Percentiles rank a stretch among this genome's conserved stretches.
Conservation (phyloP, 1,140 invertebrate genomes). For the Venturia canescens region DNA sequence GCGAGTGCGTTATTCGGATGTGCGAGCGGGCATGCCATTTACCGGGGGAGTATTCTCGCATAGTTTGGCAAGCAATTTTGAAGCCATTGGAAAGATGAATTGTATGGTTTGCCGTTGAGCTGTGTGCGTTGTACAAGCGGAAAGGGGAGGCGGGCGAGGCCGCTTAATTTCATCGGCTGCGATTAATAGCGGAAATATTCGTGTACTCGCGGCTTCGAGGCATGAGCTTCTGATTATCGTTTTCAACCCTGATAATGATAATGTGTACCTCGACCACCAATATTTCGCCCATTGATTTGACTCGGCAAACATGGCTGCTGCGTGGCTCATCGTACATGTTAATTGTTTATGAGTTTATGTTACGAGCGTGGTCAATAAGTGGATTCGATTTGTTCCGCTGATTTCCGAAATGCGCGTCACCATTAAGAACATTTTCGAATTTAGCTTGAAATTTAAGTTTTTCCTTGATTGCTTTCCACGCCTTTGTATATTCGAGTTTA, state of each 20-base stretch:
- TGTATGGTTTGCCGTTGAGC: background rate
- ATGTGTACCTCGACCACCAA: background rate
- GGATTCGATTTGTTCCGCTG: background rate
- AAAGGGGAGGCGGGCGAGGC: background rate
- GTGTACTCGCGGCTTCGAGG: background rate
- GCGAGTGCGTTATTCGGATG: background rate
- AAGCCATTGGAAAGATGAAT: background rate
- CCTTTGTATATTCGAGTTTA: too few relatives aligned
- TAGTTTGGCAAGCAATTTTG: background rate
- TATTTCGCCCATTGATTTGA: background rate
- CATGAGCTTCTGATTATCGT: conserved; percentile 5
- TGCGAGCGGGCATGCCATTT: background rate
- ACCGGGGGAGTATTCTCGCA: background rate
- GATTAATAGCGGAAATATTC: conserved; percentile 23
- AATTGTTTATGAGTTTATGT: background rate
- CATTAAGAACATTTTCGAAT: too few relatives aligned
- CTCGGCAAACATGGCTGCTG: background rate
- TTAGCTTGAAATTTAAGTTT: too few relatives aligned
- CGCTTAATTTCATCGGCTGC: background rate
- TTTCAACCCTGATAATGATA: background rate
- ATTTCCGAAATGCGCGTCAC: too few relatives aligned
- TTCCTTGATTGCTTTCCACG: too few relatives aligned
- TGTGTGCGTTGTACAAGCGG: background rate
- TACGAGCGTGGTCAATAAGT: background rate
- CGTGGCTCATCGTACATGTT: background rate